phyloP scores from a whole-genome alignment of 92 coral and sea anemone species.

The Nematostella vectensis region DNA sequence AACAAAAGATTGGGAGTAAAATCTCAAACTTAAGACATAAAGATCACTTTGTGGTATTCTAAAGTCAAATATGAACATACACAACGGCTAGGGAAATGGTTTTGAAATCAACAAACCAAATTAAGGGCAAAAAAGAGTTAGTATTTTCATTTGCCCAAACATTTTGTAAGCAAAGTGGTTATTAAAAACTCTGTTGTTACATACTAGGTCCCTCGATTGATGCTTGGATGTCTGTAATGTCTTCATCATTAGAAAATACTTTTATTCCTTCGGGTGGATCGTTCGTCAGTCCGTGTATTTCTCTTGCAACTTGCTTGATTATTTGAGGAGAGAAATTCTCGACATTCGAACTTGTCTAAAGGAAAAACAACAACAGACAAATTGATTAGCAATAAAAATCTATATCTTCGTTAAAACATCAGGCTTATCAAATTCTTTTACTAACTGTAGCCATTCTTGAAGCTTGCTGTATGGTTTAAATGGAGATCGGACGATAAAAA shows the following conservation, averaged over 20 bases:
- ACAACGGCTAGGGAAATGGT: no score
- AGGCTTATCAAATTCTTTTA: not conserved
- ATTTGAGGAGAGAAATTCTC: conserved; percentile 99
- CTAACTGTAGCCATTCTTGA: conserved; percentile 24
- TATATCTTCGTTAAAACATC: not conserved
- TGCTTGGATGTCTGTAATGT: conserved; percentile 96
- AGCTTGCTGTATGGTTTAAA: not conserved
- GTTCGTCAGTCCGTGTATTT: conserved; percentile 63
- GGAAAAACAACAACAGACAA: conserved; percentile 1
- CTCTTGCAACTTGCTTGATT: conserved; percentile 92
- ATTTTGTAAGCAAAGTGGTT: no score
- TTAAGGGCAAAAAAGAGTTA: no score
- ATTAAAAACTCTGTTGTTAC: no score
- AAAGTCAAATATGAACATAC: no score
- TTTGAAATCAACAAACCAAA: no score
- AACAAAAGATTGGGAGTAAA: no score
- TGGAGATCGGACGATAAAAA: conserved; percentile 3
- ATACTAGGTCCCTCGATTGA: conserved; percentile 98
- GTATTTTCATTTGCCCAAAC: no score
- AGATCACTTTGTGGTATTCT: no score
- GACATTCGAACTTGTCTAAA: conserved; percentile 93
- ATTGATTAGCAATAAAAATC: not conserved
- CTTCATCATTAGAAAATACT: conserved; percentile 83
- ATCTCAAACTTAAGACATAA: no score
- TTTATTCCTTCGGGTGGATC: conserved; percentile 98